phyloP scores from a whole-genome alignment of 2,113 vertebrate genomes.

The Sceloporus undulatus region DNA sequence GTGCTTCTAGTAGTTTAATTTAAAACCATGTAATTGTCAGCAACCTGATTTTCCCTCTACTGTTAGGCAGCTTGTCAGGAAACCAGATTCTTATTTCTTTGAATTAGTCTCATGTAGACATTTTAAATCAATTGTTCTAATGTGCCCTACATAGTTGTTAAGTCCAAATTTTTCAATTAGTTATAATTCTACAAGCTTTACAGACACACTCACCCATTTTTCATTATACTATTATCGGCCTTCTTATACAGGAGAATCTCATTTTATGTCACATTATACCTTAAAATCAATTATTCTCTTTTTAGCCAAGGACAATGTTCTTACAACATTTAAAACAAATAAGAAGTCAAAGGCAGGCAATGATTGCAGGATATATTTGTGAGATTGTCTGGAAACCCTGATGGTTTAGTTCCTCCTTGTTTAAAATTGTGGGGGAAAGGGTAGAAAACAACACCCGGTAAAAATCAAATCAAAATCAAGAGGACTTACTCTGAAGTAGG shows the following conservation, averaged over 20 bases:
- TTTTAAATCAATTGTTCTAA: conserved; percentile 56
- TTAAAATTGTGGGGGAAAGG: no score
- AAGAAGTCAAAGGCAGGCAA: conserved; percentile 27
- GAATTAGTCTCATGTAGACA: conserved; percentile 31
- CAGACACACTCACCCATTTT: conserved; percentile 39
- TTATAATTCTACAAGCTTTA: conserved; percentile 56
- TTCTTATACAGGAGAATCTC: conserved; percentile 32
- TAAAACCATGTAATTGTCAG: conserved; percentile 19
- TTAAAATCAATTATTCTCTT: conserved; percentile 50
- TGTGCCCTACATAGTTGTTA: conserved; percentile 32
- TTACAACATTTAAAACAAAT: conserved; percentile 45
- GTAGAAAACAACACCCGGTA: no score
- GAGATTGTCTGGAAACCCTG: conserved; percentile 17
- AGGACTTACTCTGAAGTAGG: not conserved
- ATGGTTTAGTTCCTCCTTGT: no score
- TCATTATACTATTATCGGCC: conserved; percentile 23
- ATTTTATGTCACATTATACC: conserved; percentile 49
- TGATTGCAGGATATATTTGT: not conserved
- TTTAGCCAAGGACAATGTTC: conserved; percentile 41
- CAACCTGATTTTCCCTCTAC: conserved; percentile 32
- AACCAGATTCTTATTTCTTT: conserved; percentile 35
- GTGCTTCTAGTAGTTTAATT: conserved; percentile 23
- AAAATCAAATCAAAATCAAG: not conserved
- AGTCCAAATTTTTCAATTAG: conserved; percentile 53
- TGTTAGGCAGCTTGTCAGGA: conserved; percentile 52